These are phyloP conservation scores for Hippocampus barbouri DNA, from an alignment of 2,113 vertebrate species.

Conservation along the genomic window DNA sequence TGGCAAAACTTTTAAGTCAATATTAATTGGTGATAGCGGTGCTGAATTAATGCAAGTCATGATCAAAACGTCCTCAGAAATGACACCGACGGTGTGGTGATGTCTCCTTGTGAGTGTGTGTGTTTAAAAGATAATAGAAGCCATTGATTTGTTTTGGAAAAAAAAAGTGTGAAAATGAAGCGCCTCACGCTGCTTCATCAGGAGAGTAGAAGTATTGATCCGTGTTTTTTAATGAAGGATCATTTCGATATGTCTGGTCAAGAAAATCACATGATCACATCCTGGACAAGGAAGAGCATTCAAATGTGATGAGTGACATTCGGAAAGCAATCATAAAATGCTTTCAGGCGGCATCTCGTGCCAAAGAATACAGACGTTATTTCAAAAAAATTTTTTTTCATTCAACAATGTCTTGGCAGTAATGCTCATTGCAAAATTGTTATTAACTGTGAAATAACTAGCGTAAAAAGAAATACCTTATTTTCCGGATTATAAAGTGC, in stretches of 20 bases:
- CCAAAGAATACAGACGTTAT: not conserved
- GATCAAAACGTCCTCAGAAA: conserved; percentile 1
- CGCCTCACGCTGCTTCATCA: conserved; percentile 84
- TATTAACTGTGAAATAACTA: too few species aligned
- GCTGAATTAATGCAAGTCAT: conserved; percentile 1
- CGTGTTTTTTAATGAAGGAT: conserved; percentile 70
- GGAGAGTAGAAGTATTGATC: conserved; percentile 78
- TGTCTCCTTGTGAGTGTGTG: not conserved
- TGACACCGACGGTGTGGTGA: not conserved
- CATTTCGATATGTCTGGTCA: conserved; percentile 70
- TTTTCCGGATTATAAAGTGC: too few species aligned
- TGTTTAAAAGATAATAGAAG: conserved; percentile 79
- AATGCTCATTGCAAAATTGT: too few species aligned
- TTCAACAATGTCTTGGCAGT: too few species aligned
- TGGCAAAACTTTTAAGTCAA: not conserved
- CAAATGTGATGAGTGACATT: conserved; percentile 69
- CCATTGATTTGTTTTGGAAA: conserved; percentile 90
- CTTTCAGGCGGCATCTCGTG: not conserved
- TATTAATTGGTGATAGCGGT: not conserved
- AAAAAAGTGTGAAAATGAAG: conserved; percentile 94
- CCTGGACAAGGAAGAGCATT: conserved; percentile 67
- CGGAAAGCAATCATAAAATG: conserved; percentile 17
- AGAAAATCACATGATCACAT: conserved; percentile 65
- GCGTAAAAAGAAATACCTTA: too few species aligned
- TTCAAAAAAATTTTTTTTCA: too few species aligned